Evolutionary conservation across 1,140 invertebrate species (phyloP), one percentile per base, ranked within the genome.

Genomic region (Venturia canescens): DNA sequence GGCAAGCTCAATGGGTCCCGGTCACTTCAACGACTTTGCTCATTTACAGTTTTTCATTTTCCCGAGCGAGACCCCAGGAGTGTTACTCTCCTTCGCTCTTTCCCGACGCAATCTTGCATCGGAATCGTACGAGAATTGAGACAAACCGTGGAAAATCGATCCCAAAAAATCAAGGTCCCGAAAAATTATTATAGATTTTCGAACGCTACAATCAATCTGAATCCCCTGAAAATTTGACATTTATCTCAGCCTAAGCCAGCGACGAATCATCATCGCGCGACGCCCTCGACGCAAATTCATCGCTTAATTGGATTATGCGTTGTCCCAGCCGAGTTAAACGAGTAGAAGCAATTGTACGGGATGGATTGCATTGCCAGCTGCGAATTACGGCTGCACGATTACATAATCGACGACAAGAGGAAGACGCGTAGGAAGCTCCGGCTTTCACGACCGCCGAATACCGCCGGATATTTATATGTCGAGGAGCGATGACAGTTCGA

Each of bases 281-380:
- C 53, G 53, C 13, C 18, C 6, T n/a, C 21, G 53, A 57, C 53
- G 53, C 21, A 5, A 57, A 57, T 57, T 57, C 21, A 57, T n/a
- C 21, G 9, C 18, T 57, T 7, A n/a, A 57, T 57, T n/a, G 3
- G 21, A 18, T n/a, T 23, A 57, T 57, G 16, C 21, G 21, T 3
- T n/a, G 18, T n/a, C 53, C 18, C 53, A 13, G 18, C 1, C 53
- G 21, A 9, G 9, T n/a, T 3, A 5, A n/a, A 57, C 21, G 11
- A 57, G 21, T 57, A 21, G 9, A 57, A 5, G 53, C 53, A 23
- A 57, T 57, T 57, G 53, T 57, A 57, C 9, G 53, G 21, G 18
- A 57, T 57, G 21, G 53, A 57, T 23, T 57, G 53, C 53, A n/a
- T 21, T 13, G 53, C 53, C 53, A 57, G 53, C 53, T 57, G 53